phyloP scores from a whole-genome alignment of 2,797 vertebrate species.

The Vespertilio murinus region DNA sequence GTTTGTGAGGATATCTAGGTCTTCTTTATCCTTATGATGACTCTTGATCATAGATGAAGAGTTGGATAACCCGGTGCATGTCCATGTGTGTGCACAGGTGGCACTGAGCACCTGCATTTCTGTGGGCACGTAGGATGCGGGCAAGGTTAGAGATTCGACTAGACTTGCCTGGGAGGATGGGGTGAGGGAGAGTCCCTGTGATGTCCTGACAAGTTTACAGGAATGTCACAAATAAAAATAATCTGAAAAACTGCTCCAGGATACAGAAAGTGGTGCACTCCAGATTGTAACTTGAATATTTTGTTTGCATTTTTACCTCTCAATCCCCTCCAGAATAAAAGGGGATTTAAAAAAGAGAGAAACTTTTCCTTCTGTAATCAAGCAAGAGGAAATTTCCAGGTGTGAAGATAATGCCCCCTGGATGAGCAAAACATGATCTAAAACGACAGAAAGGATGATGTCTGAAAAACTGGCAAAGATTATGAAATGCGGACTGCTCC shows the following conservation, averaged over 20 bases:
- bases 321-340: not conserved
- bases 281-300: not conserved
- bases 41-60: not conserved
- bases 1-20: not conserved
- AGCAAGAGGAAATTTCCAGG: not conserved
- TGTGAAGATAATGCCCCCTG: slow-evolving; percentile 6
- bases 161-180: not conserved
- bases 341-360: not conserved
- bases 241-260: not conserved
- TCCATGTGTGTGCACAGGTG: not conserved
- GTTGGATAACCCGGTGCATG: not conserved
- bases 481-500: not conserved
- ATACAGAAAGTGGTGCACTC: not conserved
- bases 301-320: not conserved
- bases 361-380: slow-evolving; percentile 20
- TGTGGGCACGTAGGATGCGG: not conserved
- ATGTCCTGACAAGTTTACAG: not conserved
- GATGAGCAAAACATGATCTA: not conserved
- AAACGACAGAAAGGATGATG: not conserved
- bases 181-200: not conserved
- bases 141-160: not conserved
- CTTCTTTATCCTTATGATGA: not conserved
- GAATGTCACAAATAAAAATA: not conserved
- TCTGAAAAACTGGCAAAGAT: not conserved
- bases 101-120: not conserved